Evolutionary conservation across 2,113 vertebrate genomes (phyloP), one percentile per base, ranked within the genome.

Genomic region (Pollimyrus isidori): DNA sequence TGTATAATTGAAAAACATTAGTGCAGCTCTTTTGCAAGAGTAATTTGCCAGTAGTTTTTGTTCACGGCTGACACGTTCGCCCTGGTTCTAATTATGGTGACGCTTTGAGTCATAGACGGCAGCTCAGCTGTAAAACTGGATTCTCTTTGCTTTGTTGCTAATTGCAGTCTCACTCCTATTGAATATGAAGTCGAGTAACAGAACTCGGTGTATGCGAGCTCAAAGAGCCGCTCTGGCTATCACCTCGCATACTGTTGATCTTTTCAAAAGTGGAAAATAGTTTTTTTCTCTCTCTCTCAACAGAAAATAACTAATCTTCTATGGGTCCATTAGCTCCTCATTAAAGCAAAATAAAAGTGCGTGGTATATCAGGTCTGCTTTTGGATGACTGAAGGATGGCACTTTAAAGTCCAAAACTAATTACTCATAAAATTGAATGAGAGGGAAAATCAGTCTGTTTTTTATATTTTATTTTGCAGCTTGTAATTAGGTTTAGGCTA

Each of bases 321-420:
- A 97, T 97, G 97, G 97, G 97, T 98, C 98, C 98, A 99, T 99
- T 99, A 99, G 98, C 99, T 99, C 97, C 99, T 99, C 98, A 99
- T 99, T 99, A 99, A 99, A 99, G 98, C 98, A 98, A 99, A 98
- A 99, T 99, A 98, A 99, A 99, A 99, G 98, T 99, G 97, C 97
- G 97, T 96, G 94, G 97, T 97, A 97, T 98, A 99, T 99, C 98
- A 98, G 98, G 99, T 99, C 97, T 98, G 97, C 97, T 97, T 99
- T 99, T 97, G 97, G 97, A 97, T 97, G 97, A 99, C 98, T 98
- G 99, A 98, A 99, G 98, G 98, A 98, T 99, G 98, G 98, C 97
- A 98, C 98, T 99, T 99, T 98, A 98, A 97, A 98, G 97, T 97
- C 97, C 97, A 98, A 98, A 99, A 98, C 98, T 99, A 99, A 99